Evolutionary conservation across 2,888 invertebrate genomes (phyloP).

Genomic region (Deilephila elpenor): DNA sequence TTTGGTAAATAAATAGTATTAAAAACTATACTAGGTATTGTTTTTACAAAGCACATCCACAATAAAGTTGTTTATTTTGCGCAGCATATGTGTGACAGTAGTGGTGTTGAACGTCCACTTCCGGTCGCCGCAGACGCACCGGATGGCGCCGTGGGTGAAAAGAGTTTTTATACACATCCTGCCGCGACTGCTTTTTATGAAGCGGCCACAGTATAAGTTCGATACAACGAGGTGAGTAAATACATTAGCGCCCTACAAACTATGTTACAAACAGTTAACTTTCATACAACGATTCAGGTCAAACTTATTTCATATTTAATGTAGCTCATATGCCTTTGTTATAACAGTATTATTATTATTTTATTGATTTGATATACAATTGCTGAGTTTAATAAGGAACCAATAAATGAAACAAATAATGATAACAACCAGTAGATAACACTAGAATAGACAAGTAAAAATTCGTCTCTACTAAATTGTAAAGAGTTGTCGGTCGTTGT

Average conservation of each 20-base stretch:
- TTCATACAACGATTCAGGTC: neutral
- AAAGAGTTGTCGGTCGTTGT: no score
- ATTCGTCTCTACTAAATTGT: no score
- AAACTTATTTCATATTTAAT: neutral
- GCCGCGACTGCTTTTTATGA: slow-evolving; percentile 96
- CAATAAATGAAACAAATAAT: no score
- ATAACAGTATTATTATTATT: neutral
- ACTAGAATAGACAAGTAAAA: no score
- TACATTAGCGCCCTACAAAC: neutral
- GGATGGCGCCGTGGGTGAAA: slow-evolving; percentile 98
- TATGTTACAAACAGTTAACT: neutral
- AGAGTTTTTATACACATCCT: slow-evolving; percentile 98
- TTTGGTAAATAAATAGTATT: no score
- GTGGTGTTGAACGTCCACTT: slow-evolving; percentile 99
- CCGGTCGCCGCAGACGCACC: slow-evolving; percentile 98
- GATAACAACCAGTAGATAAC: no score
- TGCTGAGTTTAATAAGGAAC: no score
- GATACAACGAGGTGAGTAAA: slow-evolving; percentile 52
- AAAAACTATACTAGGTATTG: neutral
- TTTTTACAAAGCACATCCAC: slow-evolving; percentile 27
- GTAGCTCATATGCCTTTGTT: neutral
- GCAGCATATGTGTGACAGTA: slow-evolving; percentile 96
- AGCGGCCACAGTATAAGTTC: slow-evolving; percentile 89
- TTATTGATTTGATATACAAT: no score
- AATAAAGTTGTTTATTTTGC: neutral